These are phyloP conservation scores for Silurus meridionalis DNA, from an alignment of 2,113 vertebrate species.

Conservation along the genomic window DNA sequence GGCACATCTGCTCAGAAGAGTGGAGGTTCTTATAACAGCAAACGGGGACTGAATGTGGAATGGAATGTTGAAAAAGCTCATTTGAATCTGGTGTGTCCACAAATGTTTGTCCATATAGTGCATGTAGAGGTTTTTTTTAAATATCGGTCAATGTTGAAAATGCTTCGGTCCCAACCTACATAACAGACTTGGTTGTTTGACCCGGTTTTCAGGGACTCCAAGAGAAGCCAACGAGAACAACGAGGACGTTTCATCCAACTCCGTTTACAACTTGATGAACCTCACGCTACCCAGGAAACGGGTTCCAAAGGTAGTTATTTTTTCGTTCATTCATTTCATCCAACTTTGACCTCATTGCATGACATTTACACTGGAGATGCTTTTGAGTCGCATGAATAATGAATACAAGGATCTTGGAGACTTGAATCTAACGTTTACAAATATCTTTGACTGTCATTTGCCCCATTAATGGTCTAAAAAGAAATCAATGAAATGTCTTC, in stretches of 20 bases:
- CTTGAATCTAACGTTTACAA: neutral
- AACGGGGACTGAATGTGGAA: too few relatives aligned
- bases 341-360: neutral
- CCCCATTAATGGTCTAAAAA: neutral
- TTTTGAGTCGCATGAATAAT: neutral
- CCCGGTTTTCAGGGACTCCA: conserved; percentile 59
- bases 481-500: neutral
- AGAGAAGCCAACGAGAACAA: conserved; percentile 76
- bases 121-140: too few relatives aligned
- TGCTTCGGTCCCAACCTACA: neutral
- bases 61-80: too few relatives aligned
- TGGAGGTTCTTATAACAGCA: too few relatives aligned
- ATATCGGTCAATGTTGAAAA: too few relatives aligned
- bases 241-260: conserved; percentile 67
- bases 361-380: too few relatives aligned
- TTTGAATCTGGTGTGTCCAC: too few relatives aligned
- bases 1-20: too few relatives aligned
- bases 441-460: neutral
- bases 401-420: neutral
- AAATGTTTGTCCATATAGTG: too few relatives aligned
- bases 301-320: conserved; percentile 80
- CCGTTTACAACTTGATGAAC: conserved; percentile 75
- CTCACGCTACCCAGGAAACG: conserved; percentile 82
- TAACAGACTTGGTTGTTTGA: conserved; percentile 1
- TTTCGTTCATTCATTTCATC: neutral